Base-by-base conservation (phyloP, 2,113 vertebrate genomes). In the Microcebus griseorufus region DNA sequence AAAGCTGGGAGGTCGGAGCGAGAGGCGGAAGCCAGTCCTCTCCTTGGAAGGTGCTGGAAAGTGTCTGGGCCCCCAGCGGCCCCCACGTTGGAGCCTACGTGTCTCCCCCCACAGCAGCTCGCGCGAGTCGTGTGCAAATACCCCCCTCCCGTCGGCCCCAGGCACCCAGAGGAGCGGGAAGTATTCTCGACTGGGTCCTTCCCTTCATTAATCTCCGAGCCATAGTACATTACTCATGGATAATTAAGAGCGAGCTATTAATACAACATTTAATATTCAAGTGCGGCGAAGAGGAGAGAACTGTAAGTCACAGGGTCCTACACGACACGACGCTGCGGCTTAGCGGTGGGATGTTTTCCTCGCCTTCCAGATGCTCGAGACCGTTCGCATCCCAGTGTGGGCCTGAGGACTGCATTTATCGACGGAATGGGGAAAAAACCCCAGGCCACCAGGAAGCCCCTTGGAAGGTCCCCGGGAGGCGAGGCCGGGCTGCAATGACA, bases 221-320 rank as follows among this genome's bases (percentile, higher is more conserved):
- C 95, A 96, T 98, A 98, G 98, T 98, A 98, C 98, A 99, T 99
- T 98, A 98, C 98, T 99, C 98, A 99, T 98, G 98, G 98, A 98
- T 98, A 99, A 99, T 99, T 99, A 99, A 98, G 98, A 98, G 98
- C 97, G 98, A 98, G 98, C 98, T 98, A 99, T 99, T 99, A 98
- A 99, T 98, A 98, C 98, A 98, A 98, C 98, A 98, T 98, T 99
- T 98, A 98, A 99, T 98, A 99, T 98, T 98, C 98, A 98, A 98
- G 98, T 98, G 98, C 98, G 98, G 98, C 8, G 79, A 97, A 98
- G 98, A 98, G 98, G 96, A 99, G 98, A 98, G 98, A 98, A 97
- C 97, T 90, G 96, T 98, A 98, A 98, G 98, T 98, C 98, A 98
- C 96, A 97, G 96, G 96, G 98, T 97, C 97, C 93, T 95, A 96